These are phyloP conservation scores for Micromesistius poutassou DNA, from an alignment of 2,797 vertebrate genomes.

Conservation along the genomic window DNA sequence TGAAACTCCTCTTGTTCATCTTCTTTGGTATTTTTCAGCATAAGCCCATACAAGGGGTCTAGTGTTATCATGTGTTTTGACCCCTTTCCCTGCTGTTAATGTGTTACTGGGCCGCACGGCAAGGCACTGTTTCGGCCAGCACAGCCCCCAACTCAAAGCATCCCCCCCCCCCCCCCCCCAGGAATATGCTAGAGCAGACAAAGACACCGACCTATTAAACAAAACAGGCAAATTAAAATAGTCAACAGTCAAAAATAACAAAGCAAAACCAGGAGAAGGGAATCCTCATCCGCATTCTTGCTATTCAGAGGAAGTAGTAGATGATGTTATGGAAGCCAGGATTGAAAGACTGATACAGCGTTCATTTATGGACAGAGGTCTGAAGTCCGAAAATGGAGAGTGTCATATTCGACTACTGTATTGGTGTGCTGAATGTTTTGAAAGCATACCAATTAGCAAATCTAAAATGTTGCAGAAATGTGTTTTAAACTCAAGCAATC, in stretches of 20 bases:
- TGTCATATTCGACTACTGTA: too few species aligned
- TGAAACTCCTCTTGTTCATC: not conserved
- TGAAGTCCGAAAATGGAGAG: too few species aligned
- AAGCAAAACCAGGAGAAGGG: conserved; percentile 58
- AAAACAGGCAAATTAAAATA: conserved; percentile 48
- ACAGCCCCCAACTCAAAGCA: not conserved
- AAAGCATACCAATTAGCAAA: too few species aligned
- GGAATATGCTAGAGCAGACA: conserved; percentile 1
- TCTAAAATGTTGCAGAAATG: too few species aligned
- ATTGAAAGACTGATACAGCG: conserved; percentile 64
- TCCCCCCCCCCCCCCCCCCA: not conserved
- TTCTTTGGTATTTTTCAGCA: conserved; percentile 1
- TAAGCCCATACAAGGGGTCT: not conserved
- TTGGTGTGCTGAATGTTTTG: too few species aligned
- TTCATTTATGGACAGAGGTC: too few species aligned
- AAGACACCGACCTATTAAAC: conserved; percentile 50
- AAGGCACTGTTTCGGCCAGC: conserved; percentile 35
- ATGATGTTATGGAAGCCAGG: conserved; percentile 81
- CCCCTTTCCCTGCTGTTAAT: conserved; percentile 12
- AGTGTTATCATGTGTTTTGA: conserved; percentile 31
- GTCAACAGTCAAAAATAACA: conserved; percentile 42
- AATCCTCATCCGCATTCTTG: conserved; percentile 79
- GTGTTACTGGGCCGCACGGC: conserved; percentile 36
- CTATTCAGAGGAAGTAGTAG: conserved; percentile 79
- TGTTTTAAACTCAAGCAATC: too few species aligned